Evolutionary conservation across 2,888 invertebrate species (phyloP), one percentile per base, ranked within the genome.

Genomic region (Dynastes tityus): DNA sequence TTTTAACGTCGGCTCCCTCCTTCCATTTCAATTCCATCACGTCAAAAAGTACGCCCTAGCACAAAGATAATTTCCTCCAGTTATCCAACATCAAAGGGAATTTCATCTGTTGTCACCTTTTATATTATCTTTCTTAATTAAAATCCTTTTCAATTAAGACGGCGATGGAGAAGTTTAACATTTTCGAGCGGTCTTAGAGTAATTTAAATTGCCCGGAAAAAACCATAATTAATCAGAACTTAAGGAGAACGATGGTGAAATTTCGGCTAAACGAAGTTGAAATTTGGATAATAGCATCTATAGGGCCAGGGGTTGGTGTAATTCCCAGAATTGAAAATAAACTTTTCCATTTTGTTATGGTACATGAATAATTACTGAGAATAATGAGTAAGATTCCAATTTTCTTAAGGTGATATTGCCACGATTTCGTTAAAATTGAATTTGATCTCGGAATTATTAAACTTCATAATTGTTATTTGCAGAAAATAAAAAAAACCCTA

Each of bases 101-200:
- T 74, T 74, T 61, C 73, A 63, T 74, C 22, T 74, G 73, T 74
- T 74, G 61, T 74, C 73, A 74, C 73, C 73, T 74, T 74, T 74
- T 61, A 22, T 32, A 74, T 74, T 74, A 74, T 74, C 73, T 74
- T 74, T 74, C 61, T 61, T 74, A 74, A 74, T 74, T 74, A 74
- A 61, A 74, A 74, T 61, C 73, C 63, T 74, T 74, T 74, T 74
- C 73, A 74, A 74, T 74, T 74, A 74, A 22, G 22, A 37, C 61
- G 55, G 55, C 55, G 61, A 55, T 13, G 49, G 49, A 40, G 73
- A 61, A 45, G 61, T 61, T 73, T 45, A 61, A 40, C 73, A 40
- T 73, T 74, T 58, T 61, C 22, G 32, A 45, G 45, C 9, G 22
- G 13, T 40, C 68, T 58, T 16, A 16, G 40, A 16, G 22, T 58